A percentile compares a stretch with the other conserved stretches of the same genome.
Evolutionary conservation across 2,113 vertebrate genomes (phyloP).

Genomic region (Leptosomus discolor): DNA sequence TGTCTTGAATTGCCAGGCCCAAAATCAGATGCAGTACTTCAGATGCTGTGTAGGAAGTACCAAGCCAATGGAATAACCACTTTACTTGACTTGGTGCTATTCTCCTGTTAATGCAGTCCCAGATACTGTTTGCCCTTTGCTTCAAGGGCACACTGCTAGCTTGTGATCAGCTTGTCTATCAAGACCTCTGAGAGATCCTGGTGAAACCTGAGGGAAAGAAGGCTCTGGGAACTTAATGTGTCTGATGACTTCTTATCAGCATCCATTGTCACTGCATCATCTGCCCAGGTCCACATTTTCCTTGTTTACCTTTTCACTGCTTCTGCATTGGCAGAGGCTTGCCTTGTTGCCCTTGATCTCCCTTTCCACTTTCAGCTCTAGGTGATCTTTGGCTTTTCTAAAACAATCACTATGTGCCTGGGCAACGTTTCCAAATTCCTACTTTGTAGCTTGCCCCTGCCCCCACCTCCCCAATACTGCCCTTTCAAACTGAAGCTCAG

Average conservation of each 20-base stretch:
- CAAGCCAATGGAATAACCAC: not conserved
- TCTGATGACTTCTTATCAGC: not conserved
- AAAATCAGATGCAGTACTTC: not conserved
- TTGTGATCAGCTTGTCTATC: not conserved
- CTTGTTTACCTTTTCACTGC: not conserved
- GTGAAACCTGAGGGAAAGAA: not conserved
- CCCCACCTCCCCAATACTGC: not conserved
- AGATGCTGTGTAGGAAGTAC: not conserved
- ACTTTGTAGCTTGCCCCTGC: not conserved
- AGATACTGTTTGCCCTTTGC: not conserved
- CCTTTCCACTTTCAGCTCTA: not conserved
- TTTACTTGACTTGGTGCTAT: not conserved
- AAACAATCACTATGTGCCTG: not conserved
- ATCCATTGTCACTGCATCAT: not conserved
- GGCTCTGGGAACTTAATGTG: not conserved
- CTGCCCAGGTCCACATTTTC: not conserved
- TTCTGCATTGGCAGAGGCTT: not conserved
- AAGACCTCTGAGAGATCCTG: not conserved
- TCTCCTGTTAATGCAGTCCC: not conserved
- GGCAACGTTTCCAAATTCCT: not conserved
- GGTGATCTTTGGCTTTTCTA: not conserved
- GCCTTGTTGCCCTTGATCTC: not conserved
- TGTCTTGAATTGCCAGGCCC: not conserved
- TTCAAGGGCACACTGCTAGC: not conserved
- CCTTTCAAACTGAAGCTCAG: not conserved